Conservation (phyloP, 2,797 vertebrate species). For the Sternarchorhynchus goeldii region DNA sequence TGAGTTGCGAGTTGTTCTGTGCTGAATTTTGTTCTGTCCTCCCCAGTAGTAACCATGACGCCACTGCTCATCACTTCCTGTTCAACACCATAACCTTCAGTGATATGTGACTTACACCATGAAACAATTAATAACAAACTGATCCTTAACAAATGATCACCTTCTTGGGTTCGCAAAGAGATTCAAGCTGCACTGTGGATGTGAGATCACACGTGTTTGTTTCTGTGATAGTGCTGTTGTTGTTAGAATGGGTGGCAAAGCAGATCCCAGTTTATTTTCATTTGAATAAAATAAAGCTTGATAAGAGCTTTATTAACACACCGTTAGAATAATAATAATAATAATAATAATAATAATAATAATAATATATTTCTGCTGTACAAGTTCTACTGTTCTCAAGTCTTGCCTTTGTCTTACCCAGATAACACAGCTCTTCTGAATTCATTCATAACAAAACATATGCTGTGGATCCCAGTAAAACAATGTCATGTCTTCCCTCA, state of each 20-base stretch:
- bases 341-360: too few relatives aligned
- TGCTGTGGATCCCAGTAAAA: constrained; percentile 35
- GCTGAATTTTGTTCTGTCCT: not conserved
- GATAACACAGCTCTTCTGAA: constrained; percentile 1
- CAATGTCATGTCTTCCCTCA: constrained; percentile 42
- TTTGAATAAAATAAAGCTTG: constrained; percentile 49
- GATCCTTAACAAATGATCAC: not conserved
- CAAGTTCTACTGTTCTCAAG: not conserved
- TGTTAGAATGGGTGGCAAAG: constrained; percentile 20
- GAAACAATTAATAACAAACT: not conserved
- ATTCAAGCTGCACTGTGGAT: not conserved
- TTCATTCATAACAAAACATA: constrained; percentile 13
- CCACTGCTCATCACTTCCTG: not conserved
- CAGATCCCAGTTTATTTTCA: constrained; percentile 48
- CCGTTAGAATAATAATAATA: too few relatives aligned
- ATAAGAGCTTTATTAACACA: constrained; percentile 42
- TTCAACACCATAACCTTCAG: not conserved
- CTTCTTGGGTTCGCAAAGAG: not conserved
- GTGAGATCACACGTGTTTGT: not conserved
- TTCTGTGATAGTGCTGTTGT: constrained; percentile 24
- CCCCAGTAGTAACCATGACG: not conserved
- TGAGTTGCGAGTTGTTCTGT: not conserved
- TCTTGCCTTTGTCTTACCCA: constrained; percentile 21
- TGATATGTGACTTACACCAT: not conserved
- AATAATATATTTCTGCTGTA: not conserved